Conservation (phyloP, 1,140 invertebrate species). For the Lordiphosa mommai region DNA sequence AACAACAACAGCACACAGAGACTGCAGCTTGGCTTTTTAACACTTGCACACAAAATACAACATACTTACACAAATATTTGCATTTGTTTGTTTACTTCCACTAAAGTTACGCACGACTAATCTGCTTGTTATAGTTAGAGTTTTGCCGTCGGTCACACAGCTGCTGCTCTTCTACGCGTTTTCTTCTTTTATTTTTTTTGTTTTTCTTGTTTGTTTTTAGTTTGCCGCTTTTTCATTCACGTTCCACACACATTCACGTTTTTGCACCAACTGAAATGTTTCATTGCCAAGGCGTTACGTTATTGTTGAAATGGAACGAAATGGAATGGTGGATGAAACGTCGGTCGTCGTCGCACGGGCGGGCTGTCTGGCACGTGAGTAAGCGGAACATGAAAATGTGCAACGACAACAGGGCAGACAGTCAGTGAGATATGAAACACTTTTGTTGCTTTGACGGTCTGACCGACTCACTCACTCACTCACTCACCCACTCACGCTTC, state of each 20-base stretch:
- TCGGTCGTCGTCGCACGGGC: background rate
- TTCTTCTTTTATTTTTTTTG: background rate
- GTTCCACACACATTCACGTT: constrained; percentile 21
- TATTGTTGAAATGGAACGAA: constrained; percentile 27
- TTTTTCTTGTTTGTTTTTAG: background rate
- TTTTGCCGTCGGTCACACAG: constrained; percentile 57
- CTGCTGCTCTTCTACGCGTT: constrained; percentile 17
- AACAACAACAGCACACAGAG: constrained; percentile 2
- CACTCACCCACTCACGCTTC: constrained; percentile 22
- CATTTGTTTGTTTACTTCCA: constrained; percentile 47
- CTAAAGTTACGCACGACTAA: constrained; percentile 32
- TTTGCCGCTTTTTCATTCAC: background rate
- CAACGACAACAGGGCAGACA: background rate
- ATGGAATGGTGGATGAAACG: constrained; percentile 20
- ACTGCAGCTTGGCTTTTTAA: constrained; percentile 41
- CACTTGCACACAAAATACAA: constrained; percentile 34
- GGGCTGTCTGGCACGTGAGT: constrained; percentile 1
- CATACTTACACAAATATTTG: constrained; percentile 21
- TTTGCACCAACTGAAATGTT: constrained; percentile 39
- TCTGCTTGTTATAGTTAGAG: constrained; percentile 12
- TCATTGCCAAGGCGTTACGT: constrained; percentile 37
- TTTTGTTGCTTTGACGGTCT: constrained; percentile 4
- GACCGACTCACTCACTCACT: background rate
- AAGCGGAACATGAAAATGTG: constrained; percentile 12
- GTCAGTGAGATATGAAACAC: constrained; percentile 14